These are phyloP conservation scores for Lepisosteus oculatus DNA, from an alignment of 2,113 vertebrate genomes.

Conservation along the genomic window DNA sequence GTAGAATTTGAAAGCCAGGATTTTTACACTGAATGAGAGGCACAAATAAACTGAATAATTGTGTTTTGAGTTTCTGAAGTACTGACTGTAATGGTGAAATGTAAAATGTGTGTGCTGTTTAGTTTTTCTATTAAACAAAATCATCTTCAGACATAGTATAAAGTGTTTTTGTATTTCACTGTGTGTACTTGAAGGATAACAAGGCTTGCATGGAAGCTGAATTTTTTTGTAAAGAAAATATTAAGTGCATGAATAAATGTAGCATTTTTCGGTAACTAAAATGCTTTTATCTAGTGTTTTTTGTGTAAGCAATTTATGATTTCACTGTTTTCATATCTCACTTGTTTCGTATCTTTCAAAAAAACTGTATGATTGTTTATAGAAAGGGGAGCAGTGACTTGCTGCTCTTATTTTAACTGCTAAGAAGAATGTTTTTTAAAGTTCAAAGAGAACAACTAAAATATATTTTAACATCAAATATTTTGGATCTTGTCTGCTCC, in stretches of 20 bases:
- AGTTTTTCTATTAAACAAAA: background rate
- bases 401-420: too few relatives aligned
- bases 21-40: background rate
- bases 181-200: background rate
- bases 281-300: too few relatives aligned
- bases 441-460: too few relatives aligned
- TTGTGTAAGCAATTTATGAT: too few relatives aligned
- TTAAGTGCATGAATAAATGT: background rate
- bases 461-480: too few relatives aligned
- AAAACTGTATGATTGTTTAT: too few relatives aligned
- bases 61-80: background rate
- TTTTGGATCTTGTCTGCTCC: too few relatives aligned
- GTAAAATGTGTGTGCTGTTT: slow-evolving; percentile 20
- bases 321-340: too few relatives aligned
- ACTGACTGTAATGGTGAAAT: slow-evolving; percentile 8
- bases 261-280: background rate
- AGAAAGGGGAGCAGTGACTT: too few relatives aligned
- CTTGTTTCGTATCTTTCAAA: too few relatives aligned
- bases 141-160: background rate
- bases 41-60: background rate
- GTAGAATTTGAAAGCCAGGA: background rate
- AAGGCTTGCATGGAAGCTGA: background rate
- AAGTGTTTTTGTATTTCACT: background rate
- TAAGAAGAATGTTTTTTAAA: too few relatives aligned
- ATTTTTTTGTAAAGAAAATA: background rate